Conservation (phyloP, 2,113 vertebrate genomes). For the Salvelinus sp. region DNA sequence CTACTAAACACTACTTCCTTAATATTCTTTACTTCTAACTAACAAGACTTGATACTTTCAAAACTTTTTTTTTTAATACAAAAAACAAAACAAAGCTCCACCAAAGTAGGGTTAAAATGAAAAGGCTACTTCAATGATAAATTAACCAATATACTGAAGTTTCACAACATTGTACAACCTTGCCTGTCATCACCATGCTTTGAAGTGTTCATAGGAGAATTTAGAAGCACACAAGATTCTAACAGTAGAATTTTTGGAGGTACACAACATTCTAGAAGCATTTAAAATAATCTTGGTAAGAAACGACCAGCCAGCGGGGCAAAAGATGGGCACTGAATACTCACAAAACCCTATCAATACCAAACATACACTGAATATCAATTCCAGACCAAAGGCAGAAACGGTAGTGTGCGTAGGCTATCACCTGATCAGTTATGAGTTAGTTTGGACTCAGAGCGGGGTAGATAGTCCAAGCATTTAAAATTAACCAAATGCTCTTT, state of each 20-base stretch:
- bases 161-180: constrained; percentile 22
- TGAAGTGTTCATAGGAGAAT: not conserved
- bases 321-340: not conserved
- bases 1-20: constrained; percentile 66
- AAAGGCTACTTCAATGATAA: not conserved
- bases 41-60: constrained; percentile 58
- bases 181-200: constrained; percentile 10
- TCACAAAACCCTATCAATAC: not conserved
- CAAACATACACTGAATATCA: not conserved
- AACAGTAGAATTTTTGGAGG: not conserved
- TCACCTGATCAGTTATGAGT: not conserved
- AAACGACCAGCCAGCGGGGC: not conserved
- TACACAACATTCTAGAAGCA: not conserved
- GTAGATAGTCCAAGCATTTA: not conserved
- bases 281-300: not conserved
- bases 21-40: constrained; percentile 68
- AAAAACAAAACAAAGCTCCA: constrained; percentile 1
- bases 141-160: not conserved
- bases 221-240: constrained; percentile 9
- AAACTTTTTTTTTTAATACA: constrained; percentile 6
- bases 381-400: not conserved
- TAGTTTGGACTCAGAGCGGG: not conserved
- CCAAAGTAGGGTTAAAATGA: not conserved
- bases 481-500: no score
- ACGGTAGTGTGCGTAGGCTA: not conserved